These are phyloP conservation scores for Agrochola litura DNA, from an alignment of 2,888 invertebrate species.

Conservation along the genomic window DNA sequence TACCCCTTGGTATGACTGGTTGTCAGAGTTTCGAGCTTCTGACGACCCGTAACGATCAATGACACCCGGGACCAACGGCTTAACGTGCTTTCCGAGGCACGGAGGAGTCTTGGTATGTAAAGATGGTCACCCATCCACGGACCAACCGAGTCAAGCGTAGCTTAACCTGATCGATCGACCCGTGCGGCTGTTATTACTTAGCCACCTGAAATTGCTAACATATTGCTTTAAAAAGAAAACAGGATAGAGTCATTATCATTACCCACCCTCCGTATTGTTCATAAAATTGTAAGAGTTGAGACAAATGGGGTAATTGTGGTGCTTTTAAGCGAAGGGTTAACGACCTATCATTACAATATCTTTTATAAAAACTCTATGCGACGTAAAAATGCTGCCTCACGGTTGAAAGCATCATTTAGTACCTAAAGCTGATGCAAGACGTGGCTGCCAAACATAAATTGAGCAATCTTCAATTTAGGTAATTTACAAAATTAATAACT, in stretches of 20 bases:
- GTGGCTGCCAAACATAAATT: background rate
- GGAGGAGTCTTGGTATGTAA: too few species aligned
- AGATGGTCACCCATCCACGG: too few species aligned
- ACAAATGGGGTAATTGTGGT: conserved; percentile 46
- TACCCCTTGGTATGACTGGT: too few species aligned
- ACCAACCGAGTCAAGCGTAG: too few species aligned
- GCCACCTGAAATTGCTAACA: conserved; percentile 29
- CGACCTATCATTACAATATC: conserved; percentile 20
- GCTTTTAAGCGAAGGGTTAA: conserved; percentile 40
- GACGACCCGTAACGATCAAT: too few species aligned
- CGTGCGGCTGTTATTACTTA: background rate
- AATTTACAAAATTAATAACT: conserved; percentile 5
- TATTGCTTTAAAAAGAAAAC: conserved; percentile 40
- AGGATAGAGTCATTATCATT: conserved; percentile 51
- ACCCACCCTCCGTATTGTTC: conserved; percentile 32
- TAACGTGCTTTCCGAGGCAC: too few species aligned
- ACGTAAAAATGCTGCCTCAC: background rate
- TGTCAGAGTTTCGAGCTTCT: too few species aligned
- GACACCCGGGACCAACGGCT: too few species aligned
- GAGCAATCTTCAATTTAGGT: background rate
- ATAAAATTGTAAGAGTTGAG: conserved; percentile 45
- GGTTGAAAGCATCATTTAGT: background rate
- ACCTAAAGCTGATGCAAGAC: background rate
- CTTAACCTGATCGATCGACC: too few species aligned
- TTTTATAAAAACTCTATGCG: conserved; percentile 5